phyloP scores from a whole-genome alignment of 2,888 invertebrate species.

The Ochropacha duplaris region DNA sequence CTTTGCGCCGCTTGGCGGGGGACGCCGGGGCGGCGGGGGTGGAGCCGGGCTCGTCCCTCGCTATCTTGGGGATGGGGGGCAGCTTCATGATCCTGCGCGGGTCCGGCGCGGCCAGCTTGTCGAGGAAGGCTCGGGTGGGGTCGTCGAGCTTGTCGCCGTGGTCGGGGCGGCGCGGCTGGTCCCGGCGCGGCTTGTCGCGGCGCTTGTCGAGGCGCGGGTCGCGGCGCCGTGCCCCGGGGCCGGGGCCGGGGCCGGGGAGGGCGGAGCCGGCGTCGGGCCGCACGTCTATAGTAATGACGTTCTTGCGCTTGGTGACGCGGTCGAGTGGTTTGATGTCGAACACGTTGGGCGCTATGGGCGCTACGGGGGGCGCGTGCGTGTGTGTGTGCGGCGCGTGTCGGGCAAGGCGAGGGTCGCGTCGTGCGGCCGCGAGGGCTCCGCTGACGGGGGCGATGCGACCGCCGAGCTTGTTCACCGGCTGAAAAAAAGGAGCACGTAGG shows the following conservation, averaged over 20 bases:
- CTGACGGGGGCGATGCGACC: conserved; percentile 68
- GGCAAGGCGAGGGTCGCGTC: conserved; percentile 40
- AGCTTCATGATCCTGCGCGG: conserved; percentile 54
- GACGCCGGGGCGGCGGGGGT: conserved; percentile 19
- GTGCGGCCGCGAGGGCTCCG: conserved; percentile 57
- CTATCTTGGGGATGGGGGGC: conserved; percentile 72
- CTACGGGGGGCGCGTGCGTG: conserved; percentile 20
- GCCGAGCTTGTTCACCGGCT: conserved; percentile 62
- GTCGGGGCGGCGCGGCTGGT: conserved; percentile 9
- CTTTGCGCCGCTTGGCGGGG: conserved; percentile 40
- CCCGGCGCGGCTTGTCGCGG: conserved; percentile 13
- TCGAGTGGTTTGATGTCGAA: conserved; percentile 78
- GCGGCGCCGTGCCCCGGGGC: conserved; percentile 27
- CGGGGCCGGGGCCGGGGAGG: conserved; percentile 32
- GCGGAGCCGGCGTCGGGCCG: conserved; percentile 38
- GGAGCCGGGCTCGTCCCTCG: conserved; percentile 36
- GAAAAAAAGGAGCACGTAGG: conserved; percentile 18
- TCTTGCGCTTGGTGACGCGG: conserved; percentile 66
- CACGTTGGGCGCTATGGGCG: conserved; percentile 65
- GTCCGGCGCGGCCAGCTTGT: conserved; percentile 51
- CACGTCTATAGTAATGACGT: conserved; percentile 77
- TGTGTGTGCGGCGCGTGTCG: too few species aligned
- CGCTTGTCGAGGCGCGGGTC: conserved; percentile 25
- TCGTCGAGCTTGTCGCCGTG: conserved; percentile 15
- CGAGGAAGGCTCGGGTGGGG: conserved; percentile 36